A percentile compares a stretch with the other conserved stretches of the same genome.
phyloP scores from a whole-genome alignment of 2,797 vertebrate species.

The Thunnus albacares region DNA sequence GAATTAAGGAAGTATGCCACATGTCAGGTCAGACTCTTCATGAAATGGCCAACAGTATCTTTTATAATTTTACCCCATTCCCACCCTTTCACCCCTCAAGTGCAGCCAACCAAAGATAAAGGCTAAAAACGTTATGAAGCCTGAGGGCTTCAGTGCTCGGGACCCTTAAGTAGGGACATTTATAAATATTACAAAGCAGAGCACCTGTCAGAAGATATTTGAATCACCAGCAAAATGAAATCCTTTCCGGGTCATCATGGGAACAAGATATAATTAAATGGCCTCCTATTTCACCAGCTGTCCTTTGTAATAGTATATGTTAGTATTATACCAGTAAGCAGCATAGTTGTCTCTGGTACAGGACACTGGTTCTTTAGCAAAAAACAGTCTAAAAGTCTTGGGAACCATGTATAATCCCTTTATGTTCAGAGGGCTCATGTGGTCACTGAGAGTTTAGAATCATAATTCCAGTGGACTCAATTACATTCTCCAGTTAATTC shows the following conservation, averaged over 20 bases:
- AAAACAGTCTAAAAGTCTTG: slow-evolving; percentile 35
- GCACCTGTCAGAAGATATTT: slow-evolving; percentile 79
- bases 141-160: slow-evolving; percentile 64
- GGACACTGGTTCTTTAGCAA: slow-evolving; percentile 18
- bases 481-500: slow-evolving; percentile 46
- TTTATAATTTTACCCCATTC: slow-evolving; percentile 44
- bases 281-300: slow-evolving; percentile 20
- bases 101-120: slow-evolving; percentile 61
- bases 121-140: slow-evolving; percentile 64
- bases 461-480: slow-evolving; percentile 36
- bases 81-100: slow-evolving; percentile 40
- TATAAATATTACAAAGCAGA: slow-evolving; percentile 84
- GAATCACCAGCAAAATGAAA: slow-evolving; percentile 67
- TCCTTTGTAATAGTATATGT: slow-evolving; percentile 3
- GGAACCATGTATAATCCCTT: slow-evolving; percentile 47
- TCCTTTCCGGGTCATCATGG: slow-evolving; percentile 68
- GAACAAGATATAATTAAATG: slow-evolving; percentile 55
- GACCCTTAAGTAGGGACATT: slow-evolving; percentile 80
- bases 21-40: slow-evolving; percentile 67
- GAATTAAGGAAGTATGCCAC: slow-evolving; percentile 46
- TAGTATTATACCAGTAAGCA: slow-evolving; percentile 30
- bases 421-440: slow-evolving; percentile 37
- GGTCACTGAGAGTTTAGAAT: slow-evolving; percentile 59
- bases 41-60: slow-evolving; percentile 56
- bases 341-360: background rate